A percentile compares a stretch with the other conserved stretches of the same genome.
phyloP scores from a whole-genome alignment of 1,140 invertebrate genomes.

The Caligus rogercresseyi region DNA sequence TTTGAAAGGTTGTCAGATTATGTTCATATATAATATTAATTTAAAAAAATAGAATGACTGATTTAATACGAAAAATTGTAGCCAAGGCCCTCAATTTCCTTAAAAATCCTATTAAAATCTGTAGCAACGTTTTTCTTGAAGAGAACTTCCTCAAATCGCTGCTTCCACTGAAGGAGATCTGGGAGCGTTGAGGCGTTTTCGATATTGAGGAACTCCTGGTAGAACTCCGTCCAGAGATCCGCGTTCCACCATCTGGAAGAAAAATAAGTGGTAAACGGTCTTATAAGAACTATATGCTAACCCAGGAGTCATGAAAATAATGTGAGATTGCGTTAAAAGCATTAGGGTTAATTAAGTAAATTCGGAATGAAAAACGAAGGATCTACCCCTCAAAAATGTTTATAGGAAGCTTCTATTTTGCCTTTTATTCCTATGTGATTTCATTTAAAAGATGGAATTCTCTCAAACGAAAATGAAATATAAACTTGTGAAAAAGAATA shows the following conservation, averaged over 20 bases:
- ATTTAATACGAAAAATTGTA: background rate
- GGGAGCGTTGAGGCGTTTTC: constrained; percentile 23
- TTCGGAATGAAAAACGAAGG: no score
- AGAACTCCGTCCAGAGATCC: constrained; percentile 24
- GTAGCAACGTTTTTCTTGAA: constrained; percentile 17
- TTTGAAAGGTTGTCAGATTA: background rate
- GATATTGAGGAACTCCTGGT: constrained; percentile 25
- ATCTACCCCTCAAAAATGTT: no score
- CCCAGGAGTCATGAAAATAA: no score
- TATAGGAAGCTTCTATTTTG: no score
- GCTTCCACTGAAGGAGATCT: constrained; percentile 17
- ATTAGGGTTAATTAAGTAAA: no score
- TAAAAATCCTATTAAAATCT: constrained; percentile 11
- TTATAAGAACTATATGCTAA: background rate
- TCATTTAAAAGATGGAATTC: no score
- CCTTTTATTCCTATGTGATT: no score
- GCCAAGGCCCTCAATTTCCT: background rate
- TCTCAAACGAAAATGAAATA: no score
- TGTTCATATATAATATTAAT: background rate
- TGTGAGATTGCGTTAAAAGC: no score
- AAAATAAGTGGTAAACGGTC: background rate
- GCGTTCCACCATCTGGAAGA: constrained; percentile 23
- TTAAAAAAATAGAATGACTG: background rate
- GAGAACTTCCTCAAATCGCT: constrained; percentile 19
- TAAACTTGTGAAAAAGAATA: no score